Conservation (phyloP, 1,140 invertebrate species). For the Drosophila bocki region DNA sequence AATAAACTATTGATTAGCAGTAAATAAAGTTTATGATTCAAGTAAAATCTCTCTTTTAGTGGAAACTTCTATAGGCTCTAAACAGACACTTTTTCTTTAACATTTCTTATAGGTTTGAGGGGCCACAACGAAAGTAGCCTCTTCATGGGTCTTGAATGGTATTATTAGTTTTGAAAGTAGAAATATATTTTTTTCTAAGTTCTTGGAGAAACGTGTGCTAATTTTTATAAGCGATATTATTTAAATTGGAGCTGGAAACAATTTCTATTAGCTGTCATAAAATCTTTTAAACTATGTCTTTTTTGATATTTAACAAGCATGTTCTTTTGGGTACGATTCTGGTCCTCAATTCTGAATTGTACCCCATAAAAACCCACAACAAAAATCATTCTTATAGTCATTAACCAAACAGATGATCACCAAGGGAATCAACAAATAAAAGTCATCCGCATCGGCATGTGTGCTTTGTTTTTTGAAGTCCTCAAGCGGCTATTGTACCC, state of each 20-base stretch:
- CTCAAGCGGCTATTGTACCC: background rate
- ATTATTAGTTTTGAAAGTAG: too few relatives aligned
- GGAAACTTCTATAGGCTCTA: background rate
- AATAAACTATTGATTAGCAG: too few relatives aligned
- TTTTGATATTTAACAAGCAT: background rate
- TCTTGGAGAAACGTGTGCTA: too few relatives aligned
- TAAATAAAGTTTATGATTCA: too few relatives aligned
- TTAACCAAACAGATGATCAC: background rate
- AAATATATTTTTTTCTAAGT: too few relatives aligned
- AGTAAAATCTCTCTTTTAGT: background rate
- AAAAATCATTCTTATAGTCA: background rate
- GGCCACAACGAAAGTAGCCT: too few relatives aligned
- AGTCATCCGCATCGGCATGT: slow-evolving; percentile 1
- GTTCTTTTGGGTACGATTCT: background rate
- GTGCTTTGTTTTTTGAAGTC: background rate
- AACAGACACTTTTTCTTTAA: background rate
- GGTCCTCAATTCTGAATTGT: background rate
- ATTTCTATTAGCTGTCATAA: too few relatives aligned
- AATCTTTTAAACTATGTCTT: background rate
- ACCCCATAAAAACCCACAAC: background rate
- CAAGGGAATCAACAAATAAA: background rate
- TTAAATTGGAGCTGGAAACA: too few relatives aligned
- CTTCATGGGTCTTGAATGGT: too few relatives aligned
- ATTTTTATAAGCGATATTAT: too few relatives aligned
- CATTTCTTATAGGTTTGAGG: background rate